Evolutionary conservation across 2,888 invertebrate genomes (phyloP).

Genomic region (Mycalesis mineus): DNA sequence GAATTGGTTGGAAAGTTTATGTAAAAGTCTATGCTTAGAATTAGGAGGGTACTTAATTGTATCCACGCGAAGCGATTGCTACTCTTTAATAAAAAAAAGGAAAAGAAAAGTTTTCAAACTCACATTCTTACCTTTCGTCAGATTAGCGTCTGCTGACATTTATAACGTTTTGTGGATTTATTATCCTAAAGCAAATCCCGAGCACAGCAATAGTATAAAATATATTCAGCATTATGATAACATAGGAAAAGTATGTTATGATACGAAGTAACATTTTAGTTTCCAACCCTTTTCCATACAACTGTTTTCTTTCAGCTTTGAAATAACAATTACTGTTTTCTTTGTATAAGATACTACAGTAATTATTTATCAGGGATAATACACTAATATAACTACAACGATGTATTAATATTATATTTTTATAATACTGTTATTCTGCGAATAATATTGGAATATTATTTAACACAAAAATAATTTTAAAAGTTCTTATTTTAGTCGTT

Average conservation of each 20-base stretch:
- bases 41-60: too few relatives aligned
- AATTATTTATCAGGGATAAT: neutral
- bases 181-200: conserved; percentile 23
- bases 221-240: conserved; percentile 21
- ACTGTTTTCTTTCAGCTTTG: neutral
- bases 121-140: conserved; percentile 28
- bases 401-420: too few relatives aligned
- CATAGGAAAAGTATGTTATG: conserved; percentile 13
- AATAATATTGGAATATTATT: too few relatives aligned
- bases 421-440: too few relatives aligned
- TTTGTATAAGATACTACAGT: neutral
- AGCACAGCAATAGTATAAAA: conserved; percentile 18
- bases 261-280: conserved; percentile 15
- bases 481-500: neutral
- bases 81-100: too few relatives aligned
- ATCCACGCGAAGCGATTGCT: too few relatives aligned
- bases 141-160: conserved; percentile 29
- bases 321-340: conserved; percentile 2
- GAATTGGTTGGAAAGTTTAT: too few relatives aligned
- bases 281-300: conserved; percentile 13
- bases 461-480: too few relatives aligned
- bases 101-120: conserved; percentile 15
- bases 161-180: conserved; percentile 19
- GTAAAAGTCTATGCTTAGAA: too few relatives aligned
- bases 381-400: too few relatives aligned